phyloP scores from a whole-genome alignment of 2,113 vertebrate genomes.

The Bufo gargarizans region DNA sequence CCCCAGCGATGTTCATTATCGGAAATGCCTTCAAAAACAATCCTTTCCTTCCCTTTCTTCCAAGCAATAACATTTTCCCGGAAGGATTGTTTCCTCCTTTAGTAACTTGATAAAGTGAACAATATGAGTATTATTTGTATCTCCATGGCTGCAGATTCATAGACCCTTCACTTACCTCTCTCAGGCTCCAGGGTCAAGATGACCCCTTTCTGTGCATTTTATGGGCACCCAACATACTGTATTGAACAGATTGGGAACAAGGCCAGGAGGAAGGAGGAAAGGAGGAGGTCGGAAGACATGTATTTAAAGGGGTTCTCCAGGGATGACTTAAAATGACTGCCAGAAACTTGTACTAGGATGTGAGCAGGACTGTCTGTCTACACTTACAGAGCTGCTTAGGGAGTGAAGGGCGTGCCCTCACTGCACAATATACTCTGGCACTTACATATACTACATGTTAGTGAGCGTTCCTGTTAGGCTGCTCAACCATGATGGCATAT shows the following conservation, averaged over 20 bases:
- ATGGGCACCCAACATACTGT: background rate
- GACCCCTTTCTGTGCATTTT: background rate
- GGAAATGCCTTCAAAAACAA: slow-evolving; percentile 16
- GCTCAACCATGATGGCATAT: too few species aligned
- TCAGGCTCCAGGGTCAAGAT: background rate
- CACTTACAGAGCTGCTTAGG: too few species aligned
- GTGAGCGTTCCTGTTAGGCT: too few species aligned
- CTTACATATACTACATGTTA: too few species aligned
- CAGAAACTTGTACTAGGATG: too few species aligned
- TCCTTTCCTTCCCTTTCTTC: background rate
- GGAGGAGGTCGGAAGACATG: too few species aligned
- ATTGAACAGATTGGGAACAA: background rate
- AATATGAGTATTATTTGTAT: background rate
- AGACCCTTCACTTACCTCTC: background rate
- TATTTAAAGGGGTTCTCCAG: too few species aligned
- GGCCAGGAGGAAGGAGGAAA: too few species aligned
- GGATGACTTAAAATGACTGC: too few species aligned
- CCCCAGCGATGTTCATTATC: background rate
- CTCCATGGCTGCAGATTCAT: background rate
- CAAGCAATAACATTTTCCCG: background rate
- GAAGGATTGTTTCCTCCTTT: background rate
- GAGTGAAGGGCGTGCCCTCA: too few species aligned
- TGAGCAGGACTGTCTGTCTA: too few species aligned
- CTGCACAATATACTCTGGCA: too few species aligned
- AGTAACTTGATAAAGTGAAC: background rate